Percentiles rank a stretch among this genome's conserved stretches.
These are phyloP conservation scores for Enhydra lutris DNA, from an alignment of 2,113 vertebrate species.

Conservation along the genomic window DNA sequence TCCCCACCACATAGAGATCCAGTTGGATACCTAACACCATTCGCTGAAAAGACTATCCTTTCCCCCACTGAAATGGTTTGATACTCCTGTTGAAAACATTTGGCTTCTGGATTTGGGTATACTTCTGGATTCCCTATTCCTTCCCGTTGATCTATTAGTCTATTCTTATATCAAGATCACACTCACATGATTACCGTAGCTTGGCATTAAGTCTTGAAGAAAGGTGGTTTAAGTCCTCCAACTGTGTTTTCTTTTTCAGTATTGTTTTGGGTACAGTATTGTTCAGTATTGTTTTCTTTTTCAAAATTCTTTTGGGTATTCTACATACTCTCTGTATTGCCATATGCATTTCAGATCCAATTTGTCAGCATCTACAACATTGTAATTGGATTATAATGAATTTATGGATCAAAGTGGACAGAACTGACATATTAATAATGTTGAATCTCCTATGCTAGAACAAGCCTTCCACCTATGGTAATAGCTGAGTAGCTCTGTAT, in stretches of 20 bases:
- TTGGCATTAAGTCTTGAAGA: neutral
- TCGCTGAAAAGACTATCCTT: neutral
- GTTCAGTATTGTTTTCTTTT: neutral
- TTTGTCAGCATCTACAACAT: neutral
- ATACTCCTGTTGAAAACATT: neutral
- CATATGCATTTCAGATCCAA: neutral
- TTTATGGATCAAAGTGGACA: neutral
- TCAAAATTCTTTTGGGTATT: neutral
- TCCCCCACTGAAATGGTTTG: neutral
- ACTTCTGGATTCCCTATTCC: neutral
- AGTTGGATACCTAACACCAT: neutral
- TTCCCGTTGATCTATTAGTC: neutral
- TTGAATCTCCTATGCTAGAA: neutral
- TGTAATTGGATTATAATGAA: neutral
- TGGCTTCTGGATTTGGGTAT: neutral
- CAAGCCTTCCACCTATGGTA: neutral
- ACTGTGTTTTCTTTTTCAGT: neutral
- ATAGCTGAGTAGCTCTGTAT: neutral
- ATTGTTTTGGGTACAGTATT: neutral
- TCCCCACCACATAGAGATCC: neutral
- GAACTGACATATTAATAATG: neutral
- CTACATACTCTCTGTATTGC: neutral
- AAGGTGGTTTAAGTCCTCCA: neutral
- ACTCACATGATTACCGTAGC: neutral
- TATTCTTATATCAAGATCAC: neutral